A percentile compares a stretch with the other conserved stretches of the same genome.
Evolutionary conservation across 2,113 vertebrate species (phyloP).

Genomic region (Pungitius pungitius): DNA sequence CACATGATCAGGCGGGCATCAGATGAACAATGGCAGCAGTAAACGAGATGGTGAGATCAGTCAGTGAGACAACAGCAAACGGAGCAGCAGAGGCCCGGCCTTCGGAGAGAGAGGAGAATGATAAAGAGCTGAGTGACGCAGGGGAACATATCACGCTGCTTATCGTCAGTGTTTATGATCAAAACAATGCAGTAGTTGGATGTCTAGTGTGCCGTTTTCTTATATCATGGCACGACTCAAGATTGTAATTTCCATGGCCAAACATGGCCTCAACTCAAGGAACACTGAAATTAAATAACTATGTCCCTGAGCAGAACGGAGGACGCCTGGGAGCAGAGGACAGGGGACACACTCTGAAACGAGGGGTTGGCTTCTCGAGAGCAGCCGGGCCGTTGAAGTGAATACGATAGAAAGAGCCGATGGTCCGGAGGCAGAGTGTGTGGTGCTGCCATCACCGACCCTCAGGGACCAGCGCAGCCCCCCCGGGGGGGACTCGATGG

Average conservation of each 20-base stretch:
- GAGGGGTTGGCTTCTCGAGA: not conserved
- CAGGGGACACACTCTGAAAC: not conserved
- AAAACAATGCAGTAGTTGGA: not conserved
- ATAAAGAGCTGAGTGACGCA: not conserved
- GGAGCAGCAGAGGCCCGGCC: not conserved
- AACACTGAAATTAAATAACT: not conserved
- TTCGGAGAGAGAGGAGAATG: not conserved
- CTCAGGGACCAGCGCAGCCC: not conserved
- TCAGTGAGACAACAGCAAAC: constrained; percentile 12
- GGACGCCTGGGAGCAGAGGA: not conserved
- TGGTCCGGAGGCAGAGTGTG: not conserved
- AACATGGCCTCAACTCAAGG: not conserved
- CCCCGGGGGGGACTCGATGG: not conserved
- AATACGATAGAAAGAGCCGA: no score
- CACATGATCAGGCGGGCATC: constrained; percentile 31
- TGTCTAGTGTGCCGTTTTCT: not conserved
- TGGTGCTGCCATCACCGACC: not conserved
- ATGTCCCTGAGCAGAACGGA: not conserved
- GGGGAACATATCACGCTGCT: not conserved
- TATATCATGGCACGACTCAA: not conserved
- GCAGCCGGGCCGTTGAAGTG: no score
- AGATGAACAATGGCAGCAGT: constrained; percentile 28
- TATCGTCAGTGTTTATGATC: not conserved
- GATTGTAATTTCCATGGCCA: not conserved
- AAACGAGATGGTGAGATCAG: constrained; percentile 11